Evolutionary conservation across 2,113 vertebrate species (phyloP), one percentile per base, ranked within the genome.

Genomic region (Macrotis lagotis): DNA sequence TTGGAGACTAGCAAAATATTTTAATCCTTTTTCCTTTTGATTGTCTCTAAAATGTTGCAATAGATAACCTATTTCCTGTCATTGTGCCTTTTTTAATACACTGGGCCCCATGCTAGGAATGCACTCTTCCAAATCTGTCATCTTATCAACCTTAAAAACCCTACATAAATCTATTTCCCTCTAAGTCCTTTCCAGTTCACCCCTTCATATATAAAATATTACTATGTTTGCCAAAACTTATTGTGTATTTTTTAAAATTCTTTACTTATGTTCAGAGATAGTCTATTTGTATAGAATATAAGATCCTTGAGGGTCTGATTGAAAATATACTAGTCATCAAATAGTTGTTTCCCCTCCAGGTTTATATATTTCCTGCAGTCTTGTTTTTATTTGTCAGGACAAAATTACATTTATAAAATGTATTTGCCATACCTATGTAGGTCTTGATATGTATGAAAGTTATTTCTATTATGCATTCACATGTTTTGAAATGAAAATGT

Each of bases 71-170:
- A 37, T 19, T n/a, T 74, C 37, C 37, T 74, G 14, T 19, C 37
- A 19, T n/a, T 19, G 59, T n/a, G 37, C 0, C 16, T n/a, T 74
- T n/a, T 74, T n/a, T 74, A 12, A 74, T 74, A 1, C 31, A 74
- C n/a, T n/a, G 1, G n/a, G 1, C 37, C 59, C 14, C 1, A n/a
- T 55, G 14, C 1, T 5, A n/a, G 5, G 12, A n/a, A n/a, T 74
- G 10, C 16, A 1, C 37, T 19, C 28, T 4, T 66, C 22, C 59
- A 74, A n/a, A 14, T n/a, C 12, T 74, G 7, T 74, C 8, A n/a
- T n/a, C 5, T 14, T n/a, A n/a, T 3, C 14, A 1, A n/a, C 1
- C 1, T 74, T 14, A 31, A 37, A 37, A 16, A 31, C 31, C 25
- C 1, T 28, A 26, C 59, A n/a, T 1, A n/a, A 74, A 1, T 0